Base-by-base conservation (phyloP, 2,888 invertebrate species). In the Blera fallax region DNA sequence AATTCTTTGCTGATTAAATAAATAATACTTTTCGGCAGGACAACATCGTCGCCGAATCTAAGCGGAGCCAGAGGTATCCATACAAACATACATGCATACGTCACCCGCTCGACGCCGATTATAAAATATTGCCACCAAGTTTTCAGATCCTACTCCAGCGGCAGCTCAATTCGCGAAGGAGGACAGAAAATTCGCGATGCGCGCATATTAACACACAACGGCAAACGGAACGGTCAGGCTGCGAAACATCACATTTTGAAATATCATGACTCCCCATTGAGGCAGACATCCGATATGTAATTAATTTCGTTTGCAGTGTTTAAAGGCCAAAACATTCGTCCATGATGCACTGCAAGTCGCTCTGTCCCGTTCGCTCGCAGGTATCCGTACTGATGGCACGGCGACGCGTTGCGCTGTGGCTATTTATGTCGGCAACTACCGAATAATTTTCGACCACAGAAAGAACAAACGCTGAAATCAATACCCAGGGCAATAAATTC, bases 361-460 rank as follows among this genome's bases (percentile, higher is more conserved):
- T 52, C 67, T 56, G 34, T 24, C 16, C 48, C 48, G 32, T 37
- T 34, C 7, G 27, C 29, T 10, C 27, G 4, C 54, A 50, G 16
- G 48, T 8, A 6, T 37, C 34, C n/a, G 37, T 8, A n/a, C n/a
- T 16, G 76, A 32, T n/a, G 11, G 27, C 11, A 32, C 18, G 52
- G 67, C 67, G 78, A 72, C 73, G 73, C 79, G 67, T 88, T 90
- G 90, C 91, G 90, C 91, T 90, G 91, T 90, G 90, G 91, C 91
- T 91, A 91, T 91, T 91, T 91, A 91, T 91, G 91, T 91, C 90
- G 91, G 90, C 91, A 91, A 91, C 91, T 91, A 85, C 85, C 85
- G 85, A 85, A 85, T 85, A 85, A 85, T 85, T 85, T 85, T 85
- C 78, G 78, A 74, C 70, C 56, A 74, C 65, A 87, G 83, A 88